phyloP scores from a whole-genome alignment of 2,113 vertebrate genomes.

The Scomber japonicus region DNA sequence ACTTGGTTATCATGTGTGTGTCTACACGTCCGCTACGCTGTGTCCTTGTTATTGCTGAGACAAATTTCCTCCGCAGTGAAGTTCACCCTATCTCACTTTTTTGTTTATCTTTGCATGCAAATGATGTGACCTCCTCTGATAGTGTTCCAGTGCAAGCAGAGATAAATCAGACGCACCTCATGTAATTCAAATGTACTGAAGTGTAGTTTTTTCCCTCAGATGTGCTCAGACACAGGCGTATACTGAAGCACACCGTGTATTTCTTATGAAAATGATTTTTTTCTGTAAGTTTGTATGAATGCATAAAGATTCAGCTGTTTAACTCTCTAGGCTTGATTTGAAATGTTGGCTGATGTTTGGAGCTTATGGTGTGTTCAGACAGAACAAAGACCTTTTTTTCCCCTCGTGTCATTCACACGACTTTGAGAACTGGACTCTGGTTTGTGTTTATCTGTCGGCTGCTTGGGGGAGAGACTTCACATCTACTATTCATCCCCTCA shows the following conservation, averaged over 20 bases:
- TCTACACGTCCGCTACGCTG: background rate
- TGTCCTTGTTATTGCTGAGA: constrained; percentile 6
- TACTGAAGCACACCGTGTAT: background rate
- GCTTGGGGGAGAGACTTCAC: too few species aligned
- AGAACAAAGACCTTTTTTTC: too few species aligned
- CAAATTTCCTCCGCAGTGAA: constrained; percentile 5
- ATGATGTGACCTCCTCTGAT: constrained; percentile 38
- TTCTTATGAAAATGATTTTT: background rate
- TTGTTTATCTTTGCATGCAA: constrained; percentile 35
- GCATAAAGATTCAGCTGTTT: too few species aligned
- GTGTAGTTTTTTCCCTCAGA: constrained; percentile 10
- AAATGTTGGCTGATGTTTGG: too few species aligned
- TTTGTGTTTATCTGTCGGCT: too few species aligned
- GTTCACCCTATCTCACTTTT: constrained; percentile 9
- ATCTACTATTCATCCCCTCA: too few species aligned
- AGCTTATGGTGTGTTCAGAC: too few species aligned
- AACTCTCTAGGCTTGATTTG: too few species aligned
- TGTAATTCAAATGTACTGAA: constrained; percentile 32
- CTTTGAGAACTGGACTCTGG: too few species aligned
- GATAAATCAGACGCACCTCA: constrained; percentile 32
- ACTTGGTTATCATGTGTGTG: background rate
- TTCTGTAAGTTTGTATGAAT: too few species aligned
- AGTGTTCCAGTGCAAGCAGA: background rate
- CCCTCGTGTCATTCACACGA: too few species aligned
- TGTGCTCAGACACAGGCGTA: background rate